These are phyloP conservation scores for Leucosticte australis DNA, from an alignment of 2,113 vertebrate genomes.

Conservation along the genomic window DNA sequence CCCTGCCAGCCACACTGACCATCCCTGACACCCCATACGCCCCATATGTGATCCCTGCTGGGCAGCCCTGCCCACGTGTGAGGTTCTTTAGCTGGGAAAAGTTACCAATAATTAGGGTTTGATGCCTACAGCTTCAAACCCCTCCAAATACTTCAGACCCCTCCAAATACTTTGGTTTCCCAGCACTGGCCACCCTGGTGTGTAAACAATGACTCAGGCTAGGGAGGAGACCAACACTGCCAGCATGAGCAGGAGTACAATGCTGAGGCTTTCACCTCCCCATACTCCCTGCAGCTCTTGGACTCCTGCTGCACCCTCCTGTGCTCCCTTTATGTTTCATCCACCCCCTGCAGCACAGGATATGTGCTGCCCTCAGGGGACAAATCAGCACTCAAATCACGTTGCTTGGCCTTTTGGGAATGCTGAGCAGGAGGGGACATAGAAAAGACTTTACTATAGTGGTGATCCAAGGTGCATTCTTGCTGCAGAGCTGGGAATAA, in stretches of 20 bases:
- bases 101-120: neutral
- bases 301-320: neutral
- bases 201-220: conserved; percentile 34
- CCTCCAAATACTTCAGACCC: neutral
- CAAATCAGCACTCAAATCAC: neutral
- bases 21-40: neutral
- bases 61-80: neutral
- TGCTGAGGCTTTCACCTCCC: neutral
- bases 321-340: neutral
- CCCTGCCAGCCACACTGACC: neutral
- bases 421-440: neutral
- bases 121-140: neutral
- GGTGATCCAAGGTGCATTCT: neutral
- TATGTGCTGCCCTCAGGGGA: neutral
- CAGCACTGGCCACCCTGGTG: neutral
- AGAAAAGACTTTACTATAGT: neutral
- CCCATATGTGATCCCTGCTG: neutral
- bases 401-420: neutral
- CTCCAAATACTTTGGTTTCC: neutral
- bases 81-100: neutral
- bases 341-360: neutral
- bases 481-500: neutral
- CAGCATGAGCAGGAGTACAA: neutral
- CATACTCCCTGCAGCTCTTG: neutral
- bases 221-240: neutral